A percentile compares a stretch with the other conserved stretches of the same genome.
phyloP scores from a whole-genome alignment of 2,888 invertebrate species.

The Cerceris ruficornis region DNA sequence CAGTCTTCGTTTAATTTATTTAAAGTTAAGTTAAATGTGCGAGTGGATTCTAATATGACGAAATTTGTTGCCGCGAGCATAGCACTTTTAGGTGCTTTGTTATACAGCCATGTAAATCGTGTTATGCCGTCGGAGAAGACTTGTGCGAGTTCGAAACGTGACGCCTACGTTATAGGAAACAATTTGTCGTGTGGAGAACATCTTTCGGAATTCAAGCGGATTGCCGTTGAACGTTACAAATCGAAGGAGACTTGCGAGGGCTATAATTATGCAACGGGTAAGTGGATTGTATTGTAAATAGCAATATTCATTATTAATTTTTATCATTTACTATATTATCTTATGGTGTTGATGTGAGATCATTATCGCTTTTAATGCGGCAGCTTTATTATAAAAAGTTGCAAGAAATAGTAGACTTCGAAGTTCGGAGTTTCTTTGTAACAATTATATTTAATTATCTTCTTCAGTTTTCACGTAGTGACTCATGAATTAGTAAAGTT shows the following conservation, averaged over 20 bases:
- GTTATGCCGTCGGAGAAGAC: not conserved
- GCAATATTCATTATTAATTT: not conserved
- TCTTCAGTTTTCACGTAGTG: no score
- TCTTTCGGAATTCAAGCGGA: slow-evolving; percentile 4
- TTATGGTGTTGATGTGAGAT: no score
- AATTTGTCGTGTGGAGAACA: slow-evolving; percentile 28
- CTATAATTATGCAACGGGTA: slow-evolving; percentile 3
- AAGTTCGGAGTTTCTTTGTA: no score
- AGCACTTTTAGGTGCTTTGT: slow-evolving; percentile 17
- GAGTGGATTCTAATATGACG: not conserved
- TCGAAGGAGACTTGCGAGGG: not conserved
- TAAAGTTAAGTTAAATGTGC: not conserved
- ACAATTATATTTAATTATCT: no score
- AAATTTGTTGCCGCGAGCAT: not conserved
- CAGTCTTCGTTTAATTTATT: no score
- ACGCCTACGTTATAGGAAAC: slow-evolving; percentile 14
- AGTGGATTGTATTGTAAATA: not conserved
- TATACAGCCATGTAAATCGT: slow-evolving; percentile 11
- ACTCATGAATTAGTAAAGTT: no score
- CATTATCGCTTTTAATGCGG: no score
- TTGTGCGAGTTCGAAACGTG: slow-evolving; percentile 14
- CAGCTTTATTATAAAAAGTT: no score
- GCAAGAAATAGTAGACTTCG: no score
- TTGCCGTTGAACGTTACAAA: slow-evolving; percentile 9
- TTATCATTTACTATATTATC: not conserved